Conservation (phyloP, 2,888 invertebrate genomes). For the Patella depressa region DNA sequence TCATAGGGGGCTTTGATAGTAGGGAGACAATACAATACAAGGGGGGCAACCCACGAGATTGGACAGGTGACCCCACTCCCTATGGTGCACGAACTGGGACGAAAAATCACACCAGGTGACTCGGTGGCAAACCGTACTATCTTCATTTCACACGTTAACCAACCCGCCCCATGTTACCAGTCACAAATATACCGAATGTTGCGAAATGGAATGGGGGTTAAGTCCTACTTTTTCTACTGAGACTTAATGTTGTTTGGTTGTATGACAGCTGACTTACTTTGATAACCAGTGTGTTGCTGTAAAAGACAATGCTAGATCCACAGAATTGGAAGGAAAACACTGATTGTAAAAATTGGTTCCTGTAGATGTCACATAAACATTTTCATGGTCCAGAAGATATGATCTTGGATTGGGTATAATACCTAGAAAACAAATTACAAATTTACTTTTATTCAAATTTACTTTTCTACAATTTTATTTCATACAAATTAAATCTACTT, state of each 20-base stretch:
- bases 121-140: too few relatives aligned
- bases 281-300: not conserved
- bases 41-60: not conserved
- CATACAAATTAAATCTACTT: too few relatives aligned
- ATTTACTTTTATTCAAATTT: too few relatives aligned
- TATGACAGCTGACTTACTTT: not conserved
- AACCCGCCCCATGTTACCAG: too few relatives aligned
- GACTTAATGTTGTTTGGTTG: not conserved
- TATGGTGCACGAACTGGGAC: too few relatives aligned
- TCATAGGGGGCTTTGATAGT: not conserved
- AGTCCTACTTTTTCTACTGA: not conserved
- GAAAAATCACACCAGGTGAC: too few relatives aligned
- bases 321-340: not conserved
- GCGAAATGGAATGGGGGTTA: not conserved
- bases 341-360: not conserved
- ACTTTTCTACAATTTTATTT: too few relatives aligned
- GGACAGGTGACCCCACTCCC: too few relatives aligned
- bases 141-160: too few relatives aligned
- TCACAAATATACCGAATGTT: not conserved
- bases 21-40: not conserved
- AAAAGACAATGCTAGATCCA: not conserved
- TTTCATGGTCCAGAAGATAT: not conserved
- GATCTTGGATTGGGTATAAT: not conserved
- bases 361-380: not conserved
- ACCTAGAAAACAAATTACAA: not conserved